Percentiles rank a stretch among this genome's conserved stretches.
Evolutionary conservation across 2,797 vertebrate species (phyloP).

Genomic region (Pristis pectinata): DNA sequence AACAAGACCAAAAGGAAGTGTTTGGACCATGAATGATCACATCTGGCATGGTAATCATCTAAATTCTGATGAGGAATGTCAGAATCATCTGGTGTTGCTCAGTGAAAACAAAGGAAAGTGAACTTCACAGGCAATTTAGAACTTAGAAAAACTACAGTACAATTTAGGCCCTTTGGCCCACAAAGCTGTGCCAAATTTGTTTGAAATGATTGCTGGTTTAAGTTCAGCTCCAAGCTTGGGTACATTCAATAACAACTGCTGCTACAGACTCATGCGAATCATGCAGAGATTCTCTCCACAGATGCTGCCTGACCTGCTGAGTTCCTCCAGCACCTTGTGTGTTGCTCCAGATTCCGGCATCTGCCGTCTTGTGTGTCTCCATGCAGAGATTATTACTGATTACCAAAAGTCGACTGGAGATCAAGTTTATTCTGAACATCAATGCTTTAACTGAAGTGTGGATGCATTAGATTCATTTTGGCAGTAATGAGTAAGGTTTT

Average conservation of each 20-base stretch:
- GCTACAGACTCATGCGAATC: not conserved
- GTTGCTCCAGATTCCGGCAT: no score
- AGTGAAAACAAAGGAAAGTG: not conserved
- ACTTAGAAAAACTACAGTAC: no score
- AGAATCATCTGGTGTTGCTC: not conserved
- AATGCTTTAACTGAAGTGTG: not conserved
- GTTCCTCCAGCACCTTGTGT: no score
- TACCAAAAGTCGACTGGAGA: not conserved
- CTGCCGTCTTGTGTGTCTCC: no score
- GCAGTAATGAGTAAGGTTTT: not conserved
- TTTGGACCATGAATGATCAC: not conserved
- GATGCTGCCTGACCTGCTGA: no score
- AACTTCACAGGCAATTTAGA: not conserved
- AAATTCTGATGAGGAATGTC: not conserved
- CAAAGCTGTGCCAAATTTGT: no score
- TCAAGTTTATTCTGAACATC: not conserved
- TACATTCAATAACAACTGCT: not conserved
- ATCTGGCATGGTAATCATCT: not conserved
- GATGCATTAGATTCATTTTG: not conserved
- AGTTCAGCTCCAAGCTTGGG: not conserved
- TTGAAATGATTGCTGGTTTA: constrained; percentile 28
- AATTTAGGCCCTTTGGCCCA: no score
- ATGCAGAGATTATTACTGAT: not conserved
- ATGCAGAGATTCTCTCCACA: not conserved
- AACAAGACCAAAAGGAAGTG: not conserved